phyloP scores from a whole-genome alignment of 35 echinoderm and acorn worm species.

The Hemicentrotus pulcherrimus region DNA sequence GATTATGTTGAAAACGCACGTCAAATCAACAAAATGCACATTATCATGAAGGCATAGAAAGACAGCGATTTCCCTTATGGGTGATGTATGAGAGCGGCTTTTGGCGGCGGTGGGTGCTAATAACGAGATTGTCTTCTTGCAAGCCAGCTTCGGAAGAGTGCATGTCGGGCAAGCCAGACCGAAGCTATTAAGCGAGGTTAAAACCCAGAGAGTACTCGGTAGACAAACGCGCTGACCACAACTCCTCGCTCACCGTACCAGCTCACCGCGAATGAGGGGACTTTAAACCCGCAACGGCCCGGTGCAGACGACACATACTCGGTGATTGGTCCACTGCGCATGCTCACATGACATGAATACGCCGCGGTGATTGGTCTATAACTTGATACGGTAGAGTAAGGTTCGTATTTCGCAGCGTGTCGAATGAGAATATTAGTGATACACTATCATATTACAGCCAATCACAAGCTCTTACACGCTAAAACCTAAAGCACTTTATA shows the following conservation, averaged over 20 bases:
- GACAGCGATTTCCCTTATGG: neutral
- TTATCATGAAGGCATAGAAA: neutral
- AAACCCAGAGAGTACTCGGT: neutral
- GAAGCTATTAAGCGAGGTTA: neutral
- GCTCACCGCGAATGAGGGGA: neutral
- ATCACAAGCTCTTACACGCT: neutral
- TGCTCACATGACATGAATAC: conserved; percentile 12
- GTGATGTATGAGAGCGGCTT: neutral
- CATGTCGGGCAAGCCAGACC: neutral
- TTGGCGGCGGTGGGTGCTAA: neutral
- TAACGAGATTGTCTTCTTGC: neutral
- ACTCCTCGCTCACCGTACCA: neutral
- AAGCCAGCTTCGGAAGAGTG: neutral
- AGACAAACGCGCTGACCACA: neutral
- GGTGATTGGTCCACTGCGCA: neutral
- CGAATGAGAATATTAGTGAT: neutral
- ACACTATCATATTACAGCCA: neutral
- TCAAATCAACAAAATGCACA: neutral
- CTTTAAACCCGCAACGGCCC: neutral
- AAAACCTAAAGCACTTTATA: neutral
- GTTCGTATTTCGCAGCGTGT: neutral
- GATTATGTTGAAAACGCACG: neutral
- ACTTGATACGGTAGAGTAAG: neutral
- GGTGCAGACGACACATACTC: neutral
- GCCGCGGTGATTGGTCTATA: neutral